These are phyloP conservation scores for Zaprionus lineosus DNA, from an alignment of 2,888 invertebrate genomes.

Conservation along the genomic window DNA sequence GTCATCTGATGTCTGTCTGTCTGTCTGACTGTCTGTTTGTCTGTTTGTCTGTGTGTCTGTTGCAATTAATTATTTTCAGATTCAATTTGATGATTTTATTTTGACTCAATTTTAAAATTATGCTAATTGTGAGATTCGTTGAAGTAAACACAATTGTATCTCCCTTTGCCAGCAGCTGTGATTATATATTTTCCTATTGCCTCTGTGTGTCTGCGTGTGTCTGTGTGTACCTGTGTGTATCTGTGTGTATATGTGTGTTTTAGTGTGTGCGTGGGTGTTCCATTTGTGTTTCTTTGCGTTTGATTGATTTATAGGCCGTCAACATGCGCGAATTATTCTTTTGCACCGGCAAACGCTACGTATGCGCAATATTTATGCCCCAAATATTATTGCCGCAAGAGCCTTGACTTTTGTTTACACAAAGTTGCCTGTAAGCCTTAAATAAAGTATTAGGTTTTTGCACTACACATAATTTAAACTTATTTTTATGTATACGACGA, in stretches of 20 bases:
- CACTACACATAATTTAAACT: no score
- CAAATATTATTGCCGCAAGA: slow-evolving; percentile 12
- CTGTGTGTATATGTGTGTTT: no score
- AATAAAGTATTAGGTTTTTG: no score
- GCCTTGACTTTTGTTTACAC: slow-evolving; percentile 15
- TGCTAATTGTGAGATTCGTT: slow-evolving; percentile 53
- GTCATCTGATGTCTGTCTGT: neutral
- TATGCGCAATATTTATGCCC: slow-evolving; percentile 31
- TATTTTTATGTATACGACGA: no score
- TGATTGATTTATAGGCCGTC: slow-evolving; percentile 33
- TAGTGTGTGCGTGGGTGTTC: no score
- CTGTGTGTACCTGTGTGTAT: no score
- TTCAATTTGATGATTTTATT: slow-evolving; percentile 17
- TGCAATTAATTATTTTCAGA: slow-evolving; percentile 12
- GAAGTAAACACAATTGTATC: slow-evolving; percentile 49
- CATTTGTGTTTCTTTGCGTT: slow-evolving; percentile 6
- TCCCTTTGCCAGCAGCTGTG: slow-evolving; percentile 40
- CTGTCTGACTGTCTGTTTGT: neutral
- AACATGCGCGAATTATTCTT: slow-evolving; percentile 23
- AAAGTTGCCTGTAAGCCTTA: no score
- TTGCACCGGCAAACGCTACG: slow-evolving; percentile 30
- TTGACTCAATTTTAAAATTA: slow-evolving; percentile 44
- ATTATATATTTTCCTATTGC: slow-evolving; percentile 16
- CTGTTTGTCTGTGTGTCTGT: neutral
- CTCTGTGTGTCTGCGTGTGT: slow-evolving; percentile 13